A percentile compares a stretch with the other conserved stretches of the same genome.
phyloP scores from a whole-genome alignment of 2,113 vertebrate species.

The Hystrix brachyura region DNA sequence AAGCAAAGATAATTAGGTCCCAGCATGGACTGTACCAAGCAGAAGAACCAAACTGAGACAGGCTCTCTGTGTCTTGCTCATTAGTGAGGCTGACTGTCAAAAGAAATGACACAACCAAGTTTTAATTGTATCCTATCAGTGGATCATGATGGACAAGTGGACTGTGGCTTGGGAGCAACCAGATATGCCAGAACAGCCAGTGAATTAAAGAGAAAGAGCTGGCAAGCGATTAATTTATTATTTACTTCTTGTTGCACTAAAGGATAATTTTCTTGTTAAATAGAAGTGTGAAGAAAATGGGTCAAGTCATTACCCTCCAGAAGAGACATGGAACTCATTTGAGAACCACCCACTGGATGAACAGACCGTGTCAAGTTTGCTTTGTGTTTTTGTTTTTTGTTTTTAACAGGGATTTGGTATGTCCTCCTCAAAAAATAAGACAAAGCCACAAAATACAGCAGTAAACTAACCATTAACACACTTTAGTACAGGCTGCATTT shows the following conservation, averaged over 20 bases:
- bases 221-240: background rate
- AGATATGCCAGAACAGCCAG: background rate
- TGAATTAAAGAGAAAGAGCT: background rate
- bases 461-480: background rate
- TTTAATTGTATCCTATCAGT: background rate
- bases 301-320: background rate
- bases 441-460: background rate
- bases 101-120: background rate
- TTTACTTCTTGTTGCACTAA: background rate
- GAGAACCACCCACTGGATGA: fast-evolving
- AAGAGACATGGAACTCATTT: background rate
- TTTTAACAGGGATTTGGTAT: background rate
- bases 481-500: background rate
- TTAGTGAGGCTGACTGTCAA: background rate
- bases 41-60: background rate
- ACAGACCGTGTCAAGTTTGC: background rate
- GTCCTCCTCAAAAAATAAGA: background rate
- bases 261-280: background rate
- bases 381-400: background rate
- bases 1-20: background rate
- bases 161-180: background rate
- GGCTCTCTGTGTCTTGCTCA: background rate
- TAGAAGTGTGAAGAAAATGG: background rate
- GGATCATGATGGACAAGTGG: background rate
- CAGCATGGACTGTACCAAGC: background rate